These are phyloP conservation scores for Ptychochromis oligacanthus DNA, from an alignment of 2,113 vertebrate genomes.

Conservation along the genomic window DNA sequence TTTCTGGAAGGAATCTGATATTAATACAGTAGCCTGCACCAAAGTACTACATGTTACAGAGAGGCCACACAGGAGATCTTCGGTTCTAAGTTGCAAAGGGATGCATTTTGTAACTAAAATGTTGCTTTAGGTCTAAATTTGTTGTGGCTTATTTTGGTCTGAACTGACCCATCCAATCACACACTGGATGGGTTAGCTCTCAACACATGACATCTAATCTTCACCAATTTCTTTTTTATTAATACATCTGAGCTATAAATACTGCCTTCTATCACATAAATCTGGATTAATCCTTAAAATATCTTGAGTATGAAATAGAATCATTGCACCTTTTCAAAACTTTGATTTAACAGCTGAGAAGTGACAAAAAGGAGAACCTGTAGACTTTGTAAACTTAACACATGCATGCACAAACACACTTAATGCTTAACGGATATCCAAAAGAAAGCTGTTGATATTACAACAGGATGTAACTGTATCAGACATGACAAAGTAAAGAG, in stretches of 20 bases:
- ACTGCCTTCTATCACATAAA: neutral
- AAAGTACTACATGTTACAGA: neutral
- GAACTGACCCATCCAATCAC: neutral
- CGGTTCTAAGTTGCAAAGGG: neutral
- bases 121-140: neutral
- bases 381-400: neutral
- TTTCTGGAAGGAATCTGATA: neutral
- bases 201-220: neutral
- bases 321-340: neutral
- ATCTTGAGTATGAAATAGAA: neutral
- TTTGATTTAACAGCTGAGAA: neutral
- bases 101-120: neutral
- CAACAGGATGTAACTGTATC: neutral
- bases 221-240: neutral
- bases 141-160: neutral
- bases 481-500: conserved; percentile 5
- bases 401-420: neutral
- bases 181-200: neutral
- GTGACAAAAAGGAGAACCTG: neutral
- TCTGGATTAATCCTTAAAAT: neutral
- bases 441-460: neutral
- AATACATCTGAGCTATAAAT: neutral
- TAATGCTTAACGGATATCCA: neutral
- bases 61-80: neutral
- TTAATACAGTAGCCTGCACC: neutral